These are phyloP conservation scores for Oligia fasciuncula DNA, from an alignment of 2,888 invertebrate genomes.

Conservation along the genomic window DNA sequence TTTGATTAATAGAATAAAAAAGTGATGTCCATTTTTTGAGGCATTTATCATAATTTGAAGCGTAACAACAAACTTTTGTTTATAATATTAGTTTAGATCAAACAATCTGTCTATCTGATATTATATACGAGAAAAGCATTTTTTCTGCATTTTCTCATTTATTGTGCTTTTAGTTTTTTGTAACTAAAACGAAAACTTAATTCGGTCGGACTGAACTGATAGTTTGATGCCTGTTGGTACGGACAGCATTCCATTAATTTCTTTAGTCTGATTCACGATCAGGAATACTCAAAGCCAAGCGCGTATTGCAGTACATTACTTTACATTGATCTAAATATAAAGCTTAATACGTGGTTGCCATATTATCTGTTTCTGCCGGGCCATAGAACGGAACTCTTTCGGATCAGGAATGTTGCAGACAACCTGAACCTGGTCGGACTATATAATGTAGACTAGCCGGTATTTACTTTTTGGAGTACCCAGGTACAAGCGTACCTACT, in stretches of 20 bases:
- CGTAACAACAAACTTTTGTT: no score
- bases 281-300: constrained; percentile 47
- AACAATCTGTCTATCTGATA: neutral
- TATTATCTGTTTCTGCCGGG: constrained; percentile 66
- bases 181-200: neutral
- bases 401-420: constrained; percentile 44
- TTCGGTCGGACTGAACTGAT: neutral
- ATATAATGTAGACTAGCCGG: constrained; percentile 13
- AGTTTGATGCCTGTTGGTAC: constrained; percentile 28
- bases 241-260: constrained; percentile 56
- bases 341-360: constrained; percentile 66
- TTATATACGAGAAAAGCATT: neutral
- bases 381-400: constrained; percentile 47
- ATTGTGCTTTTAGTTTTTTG: neutral
- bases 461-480: constrained; percentile 9
- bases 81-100: no score
- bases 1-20: no score
- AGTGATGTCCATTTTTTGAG: no score
- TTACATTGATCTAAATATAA: constrained; percentile 70
- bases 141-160: neutral
- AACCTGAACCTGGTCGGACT: constrained; percentile 25
- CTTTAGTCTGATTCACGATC: constrained; percentile 55
- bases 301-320: constrained; percentile 43
- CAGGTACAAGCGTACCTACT: neutral
- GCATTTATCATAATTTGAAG: no score